Evolutionary conservation across 2,888 invertebrate genomes (phyloP).

Genomic region (Lithophane socia): DNA sequence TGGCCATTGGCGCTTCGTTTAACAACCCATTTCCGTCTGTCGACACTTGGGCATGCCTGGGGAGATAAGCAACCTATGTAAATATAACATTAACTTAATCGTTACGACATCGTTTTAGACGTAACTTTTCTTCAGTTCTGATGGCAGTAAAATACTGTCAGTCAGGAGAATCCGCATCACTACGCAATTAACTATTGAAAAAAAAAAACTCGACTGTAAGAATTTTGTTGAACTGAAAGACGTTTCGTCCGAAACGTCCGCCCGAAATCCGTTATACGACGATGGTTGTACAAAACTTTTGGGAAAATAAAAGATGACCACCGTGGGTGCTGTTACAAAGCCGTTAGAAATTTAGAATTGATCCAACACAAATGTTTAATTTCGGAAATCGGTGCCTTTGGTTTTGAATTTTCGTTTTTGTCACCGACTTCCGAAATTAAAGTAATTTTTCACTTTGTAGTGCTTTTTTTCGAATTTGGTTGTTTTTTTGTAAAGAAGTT

Average conservation of each 20-base stretch:
- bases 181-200: neutral
- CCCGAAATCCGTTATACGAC: slow-evolving; percentile 23
- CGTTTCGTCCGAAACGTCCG: neutral
- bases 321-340: slow-evolving; percentile 27
- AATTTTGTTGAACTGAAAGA: neutral
- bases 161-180: neutral
- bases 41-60: slow-evolving; percentile 7
- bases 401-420: no score
- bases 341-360: slow-evolving; percentile 20
- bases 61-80: slow-evolving; percentile 38
- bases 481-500: no score
- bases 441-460: no score
- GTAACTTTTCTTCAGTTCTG: slow-evolving; percentile 1
- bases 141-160: neutral
- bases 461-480: no score
- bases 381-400: no score
- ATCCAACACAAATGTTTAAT: neutral
- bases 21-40: slow-evolving; percentile 45
- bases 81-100: neutral
- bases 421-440: no score
- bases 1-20: slow-evolving; percentile 14
- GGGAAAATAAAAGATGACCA: slow-evolving; percentile 38
- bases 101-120: neutral
- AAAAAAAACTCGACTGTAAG: no score
- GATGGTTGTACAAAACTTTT: slow-evolving; percentile 8